Base-by-base conservation (phyloP, 2,888 invertebrate species). In the Pristionchus japonicus region DNA sequence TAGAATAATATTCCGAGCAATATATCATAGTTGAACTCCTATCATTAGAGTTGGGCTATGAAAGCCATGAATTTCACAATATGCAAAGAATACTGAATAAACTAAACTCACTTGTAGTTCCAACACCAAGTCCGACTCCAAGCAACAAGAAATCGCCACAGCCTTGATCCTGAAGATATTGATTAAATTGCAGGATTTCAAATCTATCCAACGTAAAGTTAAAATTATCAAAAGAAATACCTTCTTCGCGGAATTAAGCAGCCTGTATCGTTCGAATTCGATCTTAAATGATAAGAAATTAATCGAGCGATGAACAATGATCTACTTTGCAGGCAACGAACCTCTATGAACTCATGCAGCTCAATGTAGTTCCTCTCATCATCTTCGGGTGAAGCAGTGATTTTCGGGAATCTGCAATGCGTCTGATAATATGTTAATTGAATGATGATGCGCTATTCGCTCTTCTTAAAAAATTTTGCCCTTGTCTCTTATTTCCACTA, bases 271-370 rank as follows among this genome's bases (percentile, higher is more conserved):
- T 83, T 94, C 94, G n/a, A 94, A 88, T 88, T 94, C 94, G 13
- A 91, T 92, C 93, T 93, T 89, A 88, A 93, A 91, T n/a, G n/a
- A 40, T 43, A 17, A 11, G 13, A 27, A 49, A 34, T n/a, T 13
- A 13, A 37, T 23, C 40, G 31, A 67, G 11, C 2, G 31, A 49
- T 49, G 49, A 13, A 49, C n/a, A n/a, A n/a, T n/a, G n/a, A n/a
- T n/a, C n/a, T n/a, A n/a, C n/a, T n/a, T n/a, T n/a, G n/a, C n/a
- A n/a, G n/a, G n/a, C n/a, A 3, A 15, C 90, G 49, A n/a, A 94
- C 93, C 90, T 94, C 93, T 57, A 94, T 93, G 85, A 93, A 92
- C 84, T 93, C 93, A 57, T 94, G 94, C 13, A 94, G 88, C 70
- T 91, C 90, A 40, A 92, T 92, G 89, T 93, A 89, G 80, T 92